Evolutionary conservation across 1,140 invertebrate genomes (phyloP), one percentile per base, ranked within the genome.

Genomic region (Drosophila lacertosa): DNA sequence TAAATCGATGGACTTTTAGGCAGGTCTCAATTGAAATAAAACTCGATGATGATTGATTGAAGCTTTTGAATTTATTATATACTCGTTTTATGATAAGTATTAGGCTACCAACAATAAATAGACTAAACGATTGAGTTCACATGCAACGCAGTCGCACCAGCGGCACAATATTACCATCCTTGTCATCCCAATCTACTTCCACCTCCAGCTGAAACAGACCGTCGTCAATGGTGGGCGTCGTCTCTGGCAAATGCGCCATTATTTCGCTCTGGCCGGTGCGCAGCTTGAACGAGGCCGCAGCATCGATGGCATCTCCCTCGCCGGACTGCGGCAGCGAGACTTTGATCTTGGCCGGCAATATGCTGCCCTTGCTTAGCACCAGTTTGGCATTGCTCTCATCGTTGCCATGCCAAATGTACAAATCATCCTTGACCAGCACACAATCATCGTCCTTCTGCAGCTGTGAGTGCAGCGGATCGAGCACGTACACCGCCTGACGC

Each of bases 401-500:
- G 39, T 91, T 77, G 2, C 89, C 89, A 44, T 91, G 90, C 90
- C 90, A 91, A 15, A 91, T 91, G 7, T 77, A 77, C 15, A 91
- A 20, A 53, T 91, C 84, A 51, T 89, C 84, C 59, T 86, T 74
- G n/a, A 69, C 68, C 2, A 81, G 67, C 16, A 80, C 62, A 48
- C 90, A 88, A 5, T 88, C 73, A 7, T 89, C 90, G 13, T 59
- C 72, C 15, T 77, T 76, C 5, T 74, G 62, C 26, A 91, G 65
- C 53, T 90, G 84, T 45, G 76, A 60, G 7, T 88, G 78, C 3
- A 63, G 60, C 0, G 88, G 76, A 22, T 90, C 81, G 1, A 82
- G 58, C 13, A 91, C 55, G 20, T 73, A 91, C 0, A 75, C 57
- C 3, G 95, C 95, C 91, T 96, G 94, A 58, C 93, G 93, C 0